Base-by-base conservation (phyloP, 2,888 invertebrate species). In the Gastracanthus pulcherrimus region DNA sequence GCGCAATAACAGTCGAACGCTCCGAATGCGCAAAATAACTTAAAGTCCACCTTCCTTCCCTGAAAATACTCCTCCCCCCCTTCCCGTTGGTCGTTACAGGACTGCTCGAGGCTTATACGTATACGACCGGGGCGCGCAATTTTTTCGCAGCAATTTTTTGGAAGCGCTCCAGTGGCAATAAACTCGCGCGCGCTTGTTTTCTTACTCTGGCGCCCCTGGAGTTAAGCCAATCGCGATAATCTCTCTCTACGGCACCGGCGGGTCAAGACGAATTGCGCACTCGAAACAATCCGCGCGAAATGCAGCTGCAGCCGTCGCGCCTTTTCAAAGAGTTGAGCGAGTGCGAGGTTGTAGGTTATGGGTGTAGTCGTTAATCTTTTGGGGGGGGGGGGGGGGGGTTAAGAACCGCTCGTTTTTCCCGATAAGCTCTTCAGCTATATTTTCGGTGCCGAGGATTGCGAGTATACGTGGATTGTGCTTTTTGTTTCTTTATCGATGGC, bases 171-270 rank as follows among this genome's bases (percentile, higher is more conserved):
- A 78, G 70, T n/a, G 55, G 41, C 55, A 78, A 55, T 71, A 70
- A 77, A 48, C 51, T 45, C 41, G 51, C 9, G 29, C 26, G 7
- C 45, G 9, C 36, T 9, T 29, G 26, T 38, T 6, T 29, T n/a
- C 67, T n/a, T n/a, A n/a, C n/a, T n/a, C n/a, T n/a, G n/a, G 41
- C 45, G 0, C 41, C 16, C 1, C 64, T 78, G 78, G 78, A 78
- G 51, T 45, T 38, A 60, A 38, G 78, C 78, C 78, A 78, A 78
- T 78, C 71, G 66, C 45, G 77, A 77, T 77, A 66, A 70, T 77
- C 77, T 41, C 48, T 29, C 23, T 66, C 23, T n/a, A n/a, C n/a
- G n/a, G 16, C 29, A 6, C 13, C 69, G 11, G 41, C 38, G 9
- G 0, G 7, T 3, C 23, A 77, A 77, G 77, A 70, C 34, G 77